Evolutionary conservation across 1,140 invertebrate genomes (phyloP), one percentile per base, ranked within the genome.

Genomic region (Stegodyphus mimosarum): DNA sequence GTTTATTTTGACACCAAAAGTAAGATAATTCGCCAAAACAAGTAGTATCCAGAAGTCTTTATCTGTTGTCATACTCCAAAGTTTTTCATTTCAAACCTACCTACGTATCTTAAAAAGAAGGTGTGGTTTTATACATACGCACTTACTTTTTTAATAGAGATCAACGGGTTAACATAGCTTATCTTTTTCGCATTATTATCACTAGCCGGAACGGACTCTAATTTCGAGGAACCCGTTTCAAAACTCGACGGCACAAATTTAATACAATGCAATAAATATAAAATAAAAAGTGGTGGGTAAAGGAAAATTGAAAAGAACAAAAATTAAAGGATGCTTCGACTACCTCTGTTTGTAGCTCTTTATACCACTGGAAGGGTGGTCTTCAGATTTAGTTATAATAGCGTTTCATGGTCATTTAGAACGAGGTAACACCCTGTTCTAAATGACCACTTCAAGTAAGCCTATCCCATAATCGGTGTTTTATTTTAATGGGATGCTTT

Each of bases 121-220:
- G 55, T 60, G 55, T 15, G 55, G 55, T 60, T 60, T 60, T 60
- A 9, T 60, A 15, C 15, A 15, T 11, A 15, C 9, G 55, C 9
- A 74, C 70, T 73, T 83, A 67, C 60, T 49, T 66, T 83, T 83
- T 83, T 74, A 83, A 83, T 83, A 74, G 71, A 71, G 80, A 74
- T 83, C 80, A 83, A 66, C 80, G 71, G 80, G 80, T 83, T 83
- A 83, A 83, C 71, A 74, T 71, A 13, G 80, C 33, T 18, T 17
- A 83, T 83, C 80, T 74, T 83, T 83, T 83, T 60, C 60, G 55
- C 15, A 18, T 74, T 74, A 83, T 83, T 83, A 83, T 83, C 80
- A 53, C 80, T 70, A 67, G 67, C 33, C 48, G 72, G 63, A 74
- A 74, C 71, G 55, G 74, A 66, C 70, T 83, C 60, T 83, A 83